Percentiles rank a stretch among this genome's conserved stretches.
These are phyloP conservation scores for Philhelius pedissequus DNA, from an alignment of 2,888 invertebrate genomes.

Conservation along the genomic window DNA sequence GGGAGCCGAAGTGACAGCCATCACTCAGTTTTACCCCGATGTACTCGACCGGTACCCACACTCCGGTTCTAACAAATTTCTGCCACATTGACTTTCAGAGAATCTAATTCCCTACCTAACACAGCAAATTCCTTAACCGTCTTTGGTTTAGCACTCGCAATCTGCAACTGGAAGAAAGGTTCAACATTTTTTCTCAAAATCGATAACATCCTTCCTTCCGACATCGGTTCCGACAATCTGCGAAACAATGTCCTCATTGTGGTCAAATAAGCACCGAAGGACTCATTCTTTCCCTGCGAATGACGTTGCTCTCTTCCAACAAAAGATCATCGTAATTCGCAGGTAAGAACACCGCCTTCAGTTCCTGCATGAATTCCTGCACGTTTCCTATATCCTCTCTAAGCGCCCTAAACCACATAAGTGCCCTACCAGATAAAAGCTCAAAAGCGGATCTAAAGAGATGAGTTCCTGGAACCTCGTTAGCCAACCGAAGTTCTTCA, in stretches of 20 bases:
- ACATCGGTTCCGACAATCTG: neutral
- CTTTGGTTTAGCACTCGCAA: neutral
- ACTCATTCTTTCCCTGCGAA: neutral
- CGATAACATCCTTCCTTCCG: neutral
- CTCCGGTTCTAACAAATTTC: neutral
- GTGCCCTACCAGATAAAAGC: neutral
- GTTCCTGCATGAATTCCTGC: too few relatives aligned
- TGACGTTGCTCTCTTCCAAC: slow-evolving; percentile 5
- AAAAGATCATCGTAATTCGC: too few relatives aligned
- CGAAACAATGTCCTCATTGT: neutral
- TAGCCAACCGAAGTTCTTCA: neutral
- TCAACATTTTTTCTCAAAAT: neutral
- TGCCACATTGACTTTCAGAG: neutral
- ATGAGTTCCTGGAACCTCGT: neutral
- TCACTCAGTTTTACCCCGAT: neutral
- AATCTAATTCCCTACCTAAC: neutral
- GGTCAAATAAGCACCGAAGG: neutral
- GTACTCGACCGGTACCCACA: neutral
- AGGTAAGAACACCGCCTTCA: too few relatives aligned
- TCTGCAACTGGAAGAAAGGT: neutral
- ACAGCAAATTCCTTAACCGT: neutral
- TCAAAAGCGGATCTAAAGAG: neutral
- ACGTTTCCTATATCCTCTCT: neutral
- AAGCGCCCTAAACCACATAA: neutral
- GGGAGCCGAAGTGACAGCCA: neutral